Evolutionary conservation across 92 coral and sea anemone species (phyloP).

Genomic region (Bergia puertoricense): DNA sequence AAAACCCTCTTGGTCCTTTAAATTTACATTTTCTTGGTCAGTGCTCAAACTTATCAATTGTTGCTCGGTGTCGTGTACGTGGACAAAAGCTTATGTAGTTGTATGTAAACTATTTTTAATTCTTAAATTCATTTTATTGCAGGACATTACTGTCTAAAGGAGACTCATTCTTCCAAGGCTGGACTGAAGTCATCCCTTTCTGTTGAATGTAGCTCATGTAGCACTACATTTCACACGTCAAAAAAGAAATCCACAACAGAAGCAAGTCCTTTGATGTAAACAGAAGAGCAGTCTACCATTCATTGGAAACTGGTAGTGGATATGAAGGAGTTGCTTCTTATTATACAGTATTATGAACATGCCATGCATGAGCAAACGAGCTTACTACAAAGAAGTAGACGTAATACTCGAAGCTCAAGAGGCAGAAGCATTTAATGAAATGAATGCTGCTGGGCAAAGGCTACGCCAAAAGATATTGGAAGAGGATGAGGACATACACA

Average conservation of each 20-base stretch:
- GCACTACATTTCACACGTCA: neutral
- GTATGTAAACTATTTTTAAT: neutral
- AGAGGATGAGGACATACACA: neutral
- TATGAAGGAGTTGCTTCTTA: neutral
- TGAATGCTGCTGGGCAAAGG: neutral
- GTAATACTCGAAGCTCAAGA: slow-evolving; percentile 31
- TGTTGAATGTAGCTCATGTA: slow-evolving; percentile 5
- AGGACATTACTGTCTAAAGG: neutral
- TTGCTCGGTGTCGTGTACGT: too few relatives aligned
- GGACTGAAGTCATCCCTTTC: slow-evolving; percentile 13
- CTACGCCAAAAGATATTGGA: neutral
- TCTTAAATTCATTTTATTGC: neutral
- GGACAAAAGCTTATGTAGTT: neutral
- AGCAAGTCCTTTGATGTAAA: too few relatives aligned
- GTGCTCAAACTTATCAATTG: too few relatives aligned
- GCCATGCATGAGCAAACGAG: slow-evolving; percentile 31
- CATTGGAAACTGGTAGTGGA: too few relatives aligned
- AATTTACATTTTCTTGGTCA: too few relatives aligned
- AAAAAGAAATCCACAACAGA: neutral
- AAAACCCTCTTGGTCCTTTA: too few relatives aligned
- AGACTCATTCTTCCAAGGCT: slow-evolving; percentile 6
- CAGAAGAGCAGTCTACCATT: too few relatives aligned
- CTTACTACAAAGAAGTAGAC: slow-evolving; percentile 31
- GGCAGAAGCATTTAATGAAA: slow-evolving; percentile 4
- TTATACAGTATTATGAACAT: slow-evolving; percentile 19